Evolutionary conservation across 2,113 vertebrate species (phyloP).

Genomic region (Cyanistes caeruleus): DNA sequence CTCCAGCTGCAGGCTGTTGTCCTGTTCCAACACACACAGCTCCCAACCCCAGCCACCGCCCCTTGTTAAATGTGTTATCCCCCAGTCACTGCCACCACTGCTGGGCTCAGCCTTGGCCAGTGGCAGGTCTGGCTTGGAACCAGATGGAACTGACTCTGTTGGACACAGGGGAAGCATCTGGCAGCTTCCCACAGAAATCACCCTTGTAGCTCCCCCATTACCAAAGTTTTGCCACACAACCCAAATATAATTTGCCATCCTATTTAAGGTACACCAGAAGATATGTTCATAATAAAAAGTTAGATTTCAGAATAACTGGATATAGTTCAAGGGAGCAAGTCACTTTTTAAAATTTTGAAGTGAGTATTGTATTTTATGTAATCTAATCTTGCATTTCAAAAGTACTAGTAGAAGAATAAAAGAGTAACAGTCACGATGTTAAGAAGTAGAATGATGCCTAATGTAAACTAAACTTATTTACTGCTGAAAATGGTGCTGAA

Average conservation of each 20-base stretch:
- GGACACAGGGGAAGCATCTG: neutral
- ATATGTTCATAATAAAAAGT: neutral
- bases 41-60: rapidly evolving
- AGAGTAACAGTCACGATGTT: neutral
- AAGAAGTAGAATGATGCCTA: neutral
- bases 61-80: neutral
- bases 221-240: neutral
- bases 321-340: neutral
- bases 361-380: neutral
- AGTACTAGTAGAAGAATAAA: neutral
- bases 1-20: neutral
- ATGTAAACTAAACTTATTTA: neutral
- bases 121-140: rapidly evolving
- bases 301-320: neutral
- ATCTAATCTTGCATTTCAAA: neutral
- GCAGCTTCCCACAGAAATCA: neutral
- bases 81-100: neutral
- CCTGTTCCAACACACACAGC: neutral
- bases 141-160: neutral
- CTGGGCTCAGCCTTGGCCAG: neutral
- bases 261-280: neutral
- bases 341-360: neutral
- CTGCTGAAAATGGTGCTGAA: neutral
- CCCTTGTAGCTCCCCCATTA: neutral
- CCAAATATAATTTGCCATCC: neutral